Conservation (phyloP, 2,797 vertebrate genomes). For the Ambastaia sidthimunki region DNA sequence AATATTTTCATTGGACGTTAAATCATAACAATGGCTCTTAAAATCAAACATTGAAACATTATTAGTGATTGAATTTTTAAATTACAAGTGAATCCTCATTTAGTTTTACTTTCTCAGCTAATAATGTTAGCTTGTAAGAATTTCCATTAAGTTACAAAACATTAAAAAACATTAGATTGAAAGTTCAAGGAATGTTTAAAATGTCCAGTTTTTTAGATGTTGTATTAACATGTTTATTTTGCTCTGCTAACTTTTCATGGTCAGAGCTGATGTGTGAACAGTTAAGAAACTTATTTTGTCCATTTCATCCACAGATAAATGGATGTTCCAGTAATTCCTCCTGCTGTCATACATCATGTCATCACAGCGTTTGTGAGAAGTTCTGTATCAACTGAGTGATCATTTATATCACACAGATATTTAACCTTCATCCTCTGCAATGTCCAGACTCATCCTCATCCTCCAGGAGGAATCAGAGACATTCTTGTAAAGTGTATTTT, state of each 20-base stretch:
- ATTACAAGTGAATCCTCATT: not conserved
- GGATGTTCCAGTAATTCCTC: slow-evolving; percentile 72
- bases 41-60: not conserved
- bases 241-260: too few relatives aligned
- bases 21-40: not conserved
- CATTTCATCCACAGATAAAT: slow-evolving; percentile 72
- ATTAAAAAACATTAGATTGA: not conserved
- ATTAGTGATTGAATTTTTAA: not conserved
- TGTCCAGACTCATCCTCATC: slow-evolving; percentile 72
- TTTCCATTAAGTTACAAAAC: not conserved
- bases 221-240: too few relatives aligned
- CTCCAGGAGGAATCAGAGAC: slow-evolving; percentile 68
- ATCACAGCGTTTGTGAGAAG: slow-evolving; percentile 71
- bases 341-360: slow-evolving; percentile 73
- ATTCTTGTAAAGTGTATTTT: not conserved
- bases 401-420: slow-evolving; percentile 74
- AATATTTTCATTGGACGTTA: slow-evolving; percentile 43
- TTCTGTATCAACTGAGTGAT: slow-evolving; percentile 74
- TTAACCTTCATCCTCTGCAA: slow-evolving; percentile 78
- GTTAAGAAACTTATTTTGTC: slow-evolving; percentile 1
- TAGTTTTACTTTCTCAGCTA: too few relatives aligned
- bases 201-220: too few relatives aligned
- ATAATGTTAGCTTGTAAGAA: not conserved
- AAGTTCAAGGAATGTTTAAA: too few relatives aligned
- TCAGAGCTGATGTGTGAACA: not conserved